Conservation (phyloP, 2,888 invertebrate genomes). For the Leucoptera coffeella region DNA sequence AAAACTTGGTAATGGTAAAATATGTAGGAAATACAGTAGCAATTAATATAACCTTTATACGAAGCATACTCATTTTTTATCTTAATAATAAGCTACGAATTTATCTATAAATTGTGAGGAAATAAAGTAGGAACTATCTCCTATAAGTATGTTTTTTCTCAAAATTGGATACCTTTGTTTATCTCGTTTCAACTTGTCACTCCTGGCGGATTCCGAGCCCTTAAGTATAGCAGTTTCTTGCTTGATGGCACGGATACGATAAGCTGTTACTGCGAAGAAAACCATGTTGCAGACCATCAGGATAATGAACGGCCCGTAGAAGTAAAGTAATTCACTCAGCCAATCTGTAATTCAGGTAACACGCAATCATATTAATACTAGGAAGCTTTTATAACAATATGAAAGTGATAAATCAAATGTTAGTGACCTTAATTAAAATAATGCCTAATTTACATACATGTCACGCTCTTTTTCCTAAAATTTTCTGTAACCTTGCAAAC, state of each 20-base stretch:
- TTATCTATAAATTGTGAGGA: neutral
- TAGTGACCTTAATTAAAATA: too few species aligned
- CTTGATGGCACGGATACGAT: conserved; percentile 59
- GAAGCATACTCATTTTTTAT: neutral
- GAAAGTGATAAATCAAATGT: too few species aligned
- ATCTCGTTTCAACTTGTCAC: conserved; percentile 51
- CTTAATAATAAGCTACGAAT: neutral
- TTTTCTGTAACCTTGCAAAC: too few species aligned
- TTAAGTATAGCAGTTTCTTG: conserved; percentile 62
- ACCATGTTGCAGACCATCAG: conserved; percentile 59
- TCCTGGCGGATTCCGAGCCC: conserved; percentile 59
- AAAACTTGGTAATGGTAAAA: too few species aligned
- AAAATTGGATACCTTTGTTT: conserved; percentile 44
- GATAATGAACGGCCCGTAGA: conserved; percentile 62
- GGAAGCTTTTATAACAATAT: too few species aligned
- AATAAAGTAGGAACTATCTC: neutral
- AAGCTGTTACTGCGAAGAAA: conserved; percentile 63
- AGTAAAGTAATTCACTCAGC: conserved; percentile 56
- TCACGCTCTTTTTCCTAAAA: too few species aligned
- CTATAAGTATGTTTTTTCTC: neutral
- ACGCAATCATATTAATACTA: too few species aligned
- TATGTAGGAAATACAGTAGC: too few species aligned
- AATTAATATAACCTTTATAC: neutral
- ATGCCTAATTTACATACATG: too few species aligned
- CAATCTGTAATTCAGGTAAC: conserved; percentile 51